Percentiles rank a stretch among this genome's conserved stretches.
Evolutionary conservation across 2,113 vertebrate genomes (phyloP).

Genomic region (Semnornis frantzii): DNA sequence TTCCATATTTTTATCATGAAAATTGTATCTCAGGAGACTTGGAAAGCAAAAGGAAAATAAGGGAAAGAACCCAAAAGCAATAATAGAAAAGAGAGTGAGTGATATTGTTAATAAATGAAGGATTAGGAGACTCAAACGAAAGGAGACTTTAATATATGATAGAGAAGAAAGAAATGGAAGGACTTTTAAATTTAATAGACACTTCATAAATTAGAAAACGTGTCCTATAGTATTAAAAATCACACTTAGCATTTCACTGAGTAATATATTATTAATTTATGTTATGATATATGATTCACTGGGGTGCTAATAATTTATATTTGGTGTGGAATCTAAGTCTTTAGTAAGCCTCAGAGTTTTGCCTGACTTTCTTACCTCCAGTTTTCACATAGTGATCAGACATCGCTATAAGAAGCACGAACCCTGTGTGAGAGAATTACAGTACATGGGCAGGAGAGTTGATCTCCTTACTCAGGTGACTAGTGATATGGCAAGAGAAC

Average conservation of each 20-base stretch:
- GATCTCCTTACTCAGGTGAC: no score
- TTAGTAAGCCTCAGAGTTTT: constrained; percentile 42
- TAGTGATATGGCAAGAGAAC: no score
- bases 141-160: constrained; percentile 58
- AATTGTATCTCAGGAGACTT: constrained; percentile 3
- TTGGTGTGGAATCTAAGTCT: constrained; percentile 55
- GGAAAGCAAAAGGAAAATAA: constrained; percentile 41
- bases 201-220: constrained; percentile 66
- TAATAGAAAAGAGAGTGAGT: constrained; percentile 40
- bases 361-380: constrained; percentile 19
- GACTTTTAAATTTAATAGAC: constrained; percentile 66
- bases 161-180: constrained; percentile 52
- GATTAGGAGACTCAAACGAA: constrained; percentile 64
- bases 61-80: constrained; percentile 30
- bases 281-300: constrained; percentile 59
- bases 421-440: background rate
- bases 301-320: constrained; percentile 62
- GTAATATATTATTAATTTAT: constrained; percentile 65
- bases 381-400: background rate
- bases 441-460: background rate
- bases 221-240: constrained; percentile 65
- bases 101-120: constrained; percentile 63
- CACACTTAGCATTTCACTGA: constrained; percentile 60
- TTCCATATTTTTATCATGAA: constrained; percentile 38
- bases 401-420: constrained; percentile 1